Base-by-base conservation (phyloP, 2,888 invertebrate species). In the Drosophila antonietae region DNA sequence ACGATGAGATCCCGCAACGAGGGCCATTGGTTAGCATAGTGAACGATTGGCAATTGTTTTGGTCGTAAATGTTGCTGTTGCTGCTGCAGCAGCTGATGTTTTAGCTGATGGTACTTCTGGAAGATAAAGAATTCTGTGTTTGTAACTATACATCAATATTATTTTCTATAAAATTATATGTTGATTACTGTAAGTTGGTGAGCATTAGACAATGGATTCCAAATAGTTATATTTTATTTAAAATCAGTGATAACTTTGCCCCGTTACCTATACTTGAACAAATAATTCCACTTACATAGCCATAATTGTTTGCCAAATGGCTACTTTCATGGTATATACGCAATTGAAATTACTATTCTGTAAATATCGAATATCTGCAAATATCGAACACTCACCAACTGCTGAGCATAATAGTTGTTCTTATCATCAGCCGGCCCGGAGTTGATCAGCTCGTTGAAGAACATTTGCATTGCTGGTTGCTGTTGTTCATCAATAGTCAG, bases 21-120 rank as follows among this genome's bases (percentile, higher is more conserved):
- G 1, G 92, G 92, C 90, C 91, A 92, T 67, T 89, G 91, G 33
- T 83, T 78, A 55, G 20, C 67, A 9, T 91, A 82, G 61, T 84
- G 83, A 44, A 81, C 82, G 31, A 46, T n/a, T 12, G 68, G 18
- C 37, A 35, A 7, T 3, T 46, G 75, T 80, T 89, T 71, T 14
- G 52, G 58, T 49, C 77, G 80, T n/a, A 64, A 68, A n/a, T 37
- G 53, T 37, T 53, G 53, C 9, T 23, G 37, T 9, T 37, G 37
- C 53, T 53, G 53, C 15, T 23, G 37, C 20, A 23, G 52, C 37
- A 37, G 35, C 10, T 37, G 35, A 9, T 53, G 37, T 8, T 37
- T 37, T 4, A 37, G 15, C 5, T 56, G 41, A 2, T 68, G 65
- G n/a, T 73, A 68, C 39, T 68, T 78, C 73, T 82, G 55, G 2